These are phyloP conservation scores for Agrypnia vestita DNA, from an alignment of 1,140 invertebrate species.

Conservation along the genomic window DNA sequence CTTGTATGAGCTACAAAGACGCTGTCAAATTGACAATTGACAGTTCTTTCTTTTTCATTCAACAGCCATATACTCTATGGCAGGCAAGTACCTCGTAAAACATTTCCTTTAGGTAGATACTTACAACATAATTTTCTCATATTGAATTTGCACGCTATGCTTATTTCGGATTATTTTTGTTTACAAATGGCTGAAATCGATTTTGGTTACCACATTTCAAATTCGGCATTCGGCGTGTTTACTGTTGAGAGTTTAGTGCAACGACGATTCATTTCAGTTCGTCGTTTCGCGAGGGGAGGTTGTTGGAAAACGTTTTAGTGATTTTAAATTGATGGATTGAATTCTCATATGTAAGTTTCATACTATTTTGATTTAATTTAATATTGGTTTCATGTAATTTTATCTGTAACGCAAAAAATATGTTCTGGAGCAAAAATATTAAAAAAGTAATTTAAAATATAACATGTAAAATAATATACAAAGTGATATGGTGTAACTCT, in stretches of 20 bases:
- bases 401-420: background rate
- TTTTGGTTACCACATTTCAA: constrained; percentile 45
- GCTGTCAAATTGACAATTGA: constrained; percentile 27
- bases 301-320: background rate
- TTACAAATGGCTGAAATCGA: constrained; percentile 58
- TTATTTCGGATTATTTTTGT: constrained; percentile 45
- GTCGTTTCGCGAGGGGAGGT: background rate
- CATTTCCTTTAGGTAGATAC: too few species aligned
- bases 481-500: too few species aligned
- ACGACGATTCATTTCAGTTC: background rate
- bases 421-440: background rate
- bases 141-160: constrained; percentile 17
- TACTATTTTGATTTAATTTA: background rate
- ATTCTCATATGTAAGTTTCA: constrained; percentile 1
- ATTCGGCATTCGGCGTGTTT: constrained; percentile 25
- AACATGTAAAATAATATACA: too few species aligned
- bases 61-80: background rate
- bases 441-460: background rate
- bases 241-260: background rate
- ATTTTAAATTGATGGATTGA: background rate
- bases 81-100: too few species aligned
- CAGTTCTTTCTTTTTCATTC: background rate
- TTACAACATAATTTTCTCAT: background rate
- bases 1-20: background rate
- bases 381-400: too few species aligned